Conservation (phyloP, 1,140 invertebrate species). For the Rhynchophorus ferrugineus region DNA sequence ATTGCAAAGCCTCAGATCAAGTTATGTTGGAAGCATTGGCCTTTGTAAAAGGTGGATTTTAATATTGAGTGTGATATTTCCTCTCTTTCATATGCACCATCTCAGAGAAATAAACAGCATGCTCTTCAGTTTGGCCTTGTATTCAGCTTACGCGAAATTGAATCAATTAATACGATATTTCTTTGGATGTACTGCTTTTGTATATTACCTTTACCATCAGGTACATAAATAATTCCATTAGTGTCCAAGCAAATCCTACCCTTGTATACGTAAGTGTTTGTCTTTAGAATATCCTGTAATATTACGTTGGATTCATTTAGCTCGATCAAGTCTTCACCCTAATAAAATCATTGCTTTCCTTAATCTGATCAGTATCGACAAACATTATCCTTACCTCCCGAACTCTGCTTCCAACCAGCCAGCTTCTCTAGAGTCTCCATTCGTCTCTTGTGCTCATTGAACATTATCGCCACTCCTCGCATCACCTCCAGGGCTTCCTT, state of each 20-base stretch:
- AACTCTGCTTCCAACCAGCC: conserved; percentile 68
- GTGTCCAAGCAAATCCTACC: conserved; percentile 72
- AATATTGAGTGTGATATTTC: no score
- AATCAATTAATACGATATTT: neutral
- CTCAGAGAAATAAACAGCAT: no score
- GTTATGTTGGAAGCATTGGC: no score
- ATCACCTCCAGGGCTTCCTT: conserved; percentile 66
- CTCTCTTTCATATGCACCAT: no score
- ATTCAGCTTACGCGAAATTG: no score
- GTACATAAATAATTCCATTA: conserved; percentile 61
- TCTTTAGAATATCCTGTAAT: conserved; percentile 67
- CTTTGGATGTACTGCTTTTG: neutral
- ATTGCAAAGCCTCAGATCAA: no score
- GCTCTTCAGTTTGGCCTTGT: no score
- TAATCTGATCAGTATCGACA: neutral
- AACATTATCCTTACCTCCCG: conserved; percentile 53
- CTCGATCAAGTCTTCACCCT: conserved; percentile 69
- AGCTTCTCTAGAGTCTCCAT: conserved; percentile 78
- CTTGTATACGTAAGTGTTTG: conserved; percentile 74
- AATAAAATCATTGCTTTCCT: neutral
- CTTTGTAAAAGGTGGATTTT: no score
- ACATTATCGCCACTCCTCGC: conserved; percentile 66
- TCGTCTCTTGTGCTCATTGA: conserved; percentile 73
- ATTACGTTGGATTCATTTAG: conserved; percentile 46
- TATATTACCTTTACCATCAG: conserved; percentile 55